Evolutionary conservation across 2,113 vertebrate genomes (phyloP), one percentile per base, ranked within the genome.

Genomic region (Scortum barcoo): DNA sequence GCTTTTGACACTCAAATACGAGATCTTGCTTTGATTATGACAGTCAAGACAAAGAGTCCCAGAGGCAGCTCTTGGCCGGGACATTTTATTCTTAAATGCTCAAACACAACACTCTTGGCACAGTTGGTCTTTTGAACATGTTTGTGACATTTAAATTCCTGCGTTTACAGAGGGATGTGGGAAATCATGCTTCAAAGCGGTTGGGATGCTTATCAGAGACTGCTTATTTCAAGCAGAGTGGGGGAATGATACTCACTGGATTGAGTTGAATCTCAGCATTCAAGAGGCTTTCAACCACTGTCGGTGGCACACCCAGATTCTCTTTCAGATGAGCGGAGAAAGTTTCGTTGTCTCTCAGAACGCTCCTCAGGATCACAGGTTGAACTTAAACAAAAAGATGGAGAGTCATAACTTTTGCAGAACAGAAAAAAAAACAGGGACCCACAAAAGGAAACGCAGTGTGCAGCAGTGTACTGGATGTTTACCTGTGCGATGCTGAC

Each of bases 331-430:
- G 91, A 17, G 83, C 33, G 6, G 92, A 92, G 80, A 95, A 93
- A 4, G 86, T 94, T 86, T 96, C 92, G 20, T 93, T 77, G 67
- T 92, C 91, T 76, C 76, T 85, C 16, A 95, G 85, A 60, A 95
- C 30, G 22, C 58, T 93, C 73, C 57, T 84, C 9, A 95, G 78
- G 33, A 82, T 75, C 72, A 94, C 79, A 4, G 90, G 76, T 73
- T 86, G 91, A 88, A 72, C 92, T 94, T 40, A 28, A 86, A 78
- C 16, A 73, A 5, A 80, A 50, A 83, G 20, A 74, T 5, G 4
- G 11, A 54, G n/a, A 53, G 33, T 53, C 3, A 28, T 78, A 65
- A 67, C 30, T 75, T 80, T 61, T 12, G 20, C 4, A 44, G 38
- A 67, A 68, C 14, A 30, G 12, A 0, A 73, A 36, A 4, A 28